phyloP scores from a whole-genome alignment of 2,113 vertebrate genomes.

The Uropsilus gracilis region DNA sequence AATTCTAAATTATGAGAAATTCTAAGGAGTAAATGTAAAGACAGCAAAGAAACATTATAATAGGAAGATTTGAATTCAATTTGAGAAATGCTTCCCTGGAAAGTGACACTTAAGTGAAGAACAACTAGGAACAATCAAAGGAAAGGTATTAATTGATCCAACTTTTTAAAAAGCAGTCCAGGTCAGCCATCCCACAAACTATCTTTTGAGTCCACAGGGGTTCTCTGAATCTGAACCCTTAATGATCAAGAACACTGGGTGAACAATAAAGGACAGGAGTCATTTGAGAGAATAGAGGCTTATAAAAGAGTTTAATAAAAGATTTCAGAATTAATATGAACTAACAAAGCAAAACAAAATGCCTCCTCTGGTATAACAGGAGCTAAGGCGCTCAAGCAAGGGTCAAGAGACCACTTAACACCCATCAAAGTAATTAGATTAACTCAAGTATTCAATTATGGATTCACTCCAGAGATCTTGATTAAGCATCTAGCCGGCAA shows the following conservation, averaged over 20 bases:
- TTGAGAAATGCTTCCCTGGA: not conserved
- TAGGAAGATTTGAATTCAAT: not conserved
- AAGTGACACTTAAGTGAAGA: slow-evolving; percentile 2
- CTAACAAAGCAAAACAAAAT: slow-evolving; percentile 15
- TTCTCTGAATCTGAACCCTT: not conserved
- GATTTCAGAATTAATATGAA: not conserved
- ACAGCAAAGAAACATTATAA: not conserved
- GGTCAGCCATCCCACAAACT: not conserved
- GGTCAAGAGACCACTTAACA: not conserved
- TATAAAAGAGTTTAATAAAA: not conserved
- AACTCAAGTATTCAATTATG: not conserved
- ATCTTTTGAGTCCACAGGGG: not conserved
- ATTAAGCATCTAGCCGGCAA: not conserved
- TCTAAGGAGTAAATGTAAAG: not conserved
- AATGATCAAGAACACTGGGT: not conserved
- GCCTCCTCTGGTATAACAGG: not conserved
- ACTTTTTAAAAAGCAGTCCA: not conserved
- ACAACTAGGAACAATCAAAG: not conserved
- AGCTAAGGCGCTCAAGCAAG: not conserved
- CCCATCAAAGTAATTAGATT: slow-evolving; percentile 7
- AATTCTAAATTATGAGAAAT: not conserved
- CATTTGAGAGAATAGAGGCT: not conserved
- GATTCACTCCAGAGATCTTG: not conserved
- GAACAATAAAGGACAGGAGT: not conserved
- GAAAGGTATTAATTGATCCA: not conserved